Evolutionary conservation across 1,140 invertebrate species (phyloP).

Genomic region (Uloborus diversus): DNA sequence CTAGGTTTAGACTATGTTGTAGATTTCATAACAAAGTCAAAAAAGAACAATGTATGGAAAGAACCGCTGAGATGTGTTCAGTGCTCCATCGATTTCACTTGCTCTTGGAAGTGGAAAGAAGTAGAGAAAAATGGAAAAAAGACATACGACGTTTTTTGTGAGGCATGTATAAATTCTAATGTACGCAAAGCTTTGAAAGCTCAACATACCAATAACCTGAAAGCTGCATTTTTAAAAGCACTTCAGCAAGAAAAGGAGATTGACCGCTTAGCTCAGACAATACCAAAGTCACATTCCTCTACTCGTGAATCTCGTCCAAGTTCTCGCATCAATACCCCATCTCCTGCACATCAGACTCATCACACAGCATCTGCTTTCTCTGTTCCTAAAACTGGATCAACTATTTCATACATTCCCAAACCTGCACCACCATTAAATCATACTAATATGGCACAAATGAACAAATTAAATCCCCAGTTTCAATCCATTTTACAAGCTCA

Average conservation of each 20-base stretch:
- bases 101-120: conserved; percentile 96
- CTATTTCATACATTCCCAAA: conserved; percentile 47
- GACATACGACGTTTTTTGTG: conserved; percentile 82
- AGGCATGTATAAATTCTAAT: conserved; percentile 95
- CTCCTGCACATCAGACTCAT: conserved; percentile 25
- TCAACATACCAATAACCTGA: conserved; percentile 95
- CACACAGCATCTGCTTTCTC: conserved; percentile 1
- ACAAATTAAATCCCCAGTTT: conserved; percentile 67
- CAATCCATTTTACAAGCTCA: conserved; percentile 62
- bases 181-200: conserved; percentile 98
- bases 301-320: conserved; percentile 27
- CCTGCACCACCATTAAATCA: conserved; percentile 58
- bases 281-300: conserved; percentile 56
- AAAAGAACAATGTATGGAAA: conserved; percentile 65
- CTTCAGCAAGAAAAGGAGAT: conserved; percentile 98
- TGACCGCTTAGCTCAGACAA: conserved; percentile 81
- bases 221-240: conserved; percentile 96
- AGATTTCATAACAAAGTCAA: conserved; percentile 82
- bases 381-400: conserved; percentile 10
- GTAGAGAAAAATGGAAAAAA: conserved; percentile 60
- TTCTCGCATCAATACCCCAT: neutral
- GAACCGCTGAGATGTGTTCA: conserved; percentile 91
- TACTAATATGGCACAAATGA: conserved; percentile 65
- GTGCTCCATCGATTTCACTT: conserved; percentile 96
- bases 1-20: conserved; percentile 96